Evolutionary conservation across 2,888 invertebrate species (phyloP), one percentile per base, ranked within the genome.

Genomic region (Papilio elwesi): DNA sequence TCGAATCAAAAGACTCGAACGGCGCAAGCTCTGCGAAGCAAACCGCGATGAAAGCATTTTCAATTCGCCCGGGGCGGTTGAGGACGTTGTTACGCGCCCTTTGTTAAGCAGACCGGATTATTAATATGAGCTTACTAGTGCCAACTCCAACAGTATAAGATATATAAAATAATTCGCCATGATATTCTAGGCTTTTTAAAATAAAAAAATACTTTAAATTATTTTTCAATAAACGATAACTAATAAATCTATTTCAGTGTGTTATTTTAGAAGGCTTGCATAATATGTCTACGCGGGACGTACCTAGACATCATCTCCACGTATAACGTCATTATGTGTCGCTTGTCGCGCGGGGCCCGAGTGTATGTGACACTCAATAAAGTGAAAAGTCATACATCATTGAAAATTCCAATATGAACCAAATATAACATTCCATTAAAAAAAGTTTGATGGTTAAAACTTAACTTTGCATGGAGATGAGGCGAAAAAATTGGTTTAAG

Each of bases 41-140:
- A 47, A 48, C 53, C 71, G 48, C 26, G 43, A 68, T 63, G 71
- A 67, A 70, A 72, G 53, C 52, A 53, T 72, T 72, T 63, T 62
- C 52, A 68, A 63, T 67, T 67, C 38, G 71, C 71, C 52, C 52
- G n/a, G 16, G 71, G 71, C 71, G 16, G 43, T 57, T 15, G 47
- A 67, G 62, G 67, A 59, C 62, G 68, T 52, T 67, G 36, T 67
- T 59, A 67, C 8, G 47, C 59, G 66, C 26, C 53, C 53, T 68
- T 68, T 72, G 71, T 68, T 62, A 52, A 16, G 43, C 43, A 16
- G 38, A 43, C 36, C 15, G 48, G 67, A 68, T 68, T 67, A 71
- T 63, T 63, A 63, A 53, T 68, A 63, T 63, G 48, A 53, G 36
- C 15, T 63, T 66, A 59, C 57, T 52, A 43, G 26, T 36, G 53